Conservation (phyloP, 2,797 vertebrate genomes). For the Ctenopoma multispine region DNA sequence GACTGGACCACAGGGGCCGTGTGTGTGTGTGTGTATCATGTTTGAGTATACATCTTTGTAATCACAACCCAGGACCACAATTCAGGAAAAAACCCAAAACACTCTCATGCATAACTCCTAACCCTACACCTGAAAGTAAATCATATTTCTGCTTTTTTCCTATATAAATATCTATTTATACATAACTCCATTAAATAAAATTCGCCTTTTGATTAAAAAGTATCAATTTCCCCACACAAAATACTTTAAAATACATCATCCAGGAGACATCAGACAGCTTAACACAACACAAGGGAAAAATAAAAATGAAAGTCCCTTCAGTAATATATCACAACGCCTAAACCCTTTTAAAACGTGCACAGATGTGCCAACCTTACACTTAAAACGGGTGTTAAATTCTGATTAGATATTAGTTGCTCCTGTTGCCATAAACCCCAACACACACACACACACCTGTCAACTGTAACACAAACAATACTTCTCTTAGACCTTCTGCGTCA, state of each 20-base stretch:
- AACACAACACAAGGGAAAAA: conserved; percentile 67
- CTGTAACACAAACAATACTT: conserved; percentile 51
- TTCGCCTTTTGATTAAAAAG: conserved; percentile 65
- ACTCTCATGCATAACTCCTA: conserved; percentile 32
- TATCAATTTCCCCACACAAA: conserved; percentile 69
- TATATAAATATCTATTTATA: conserved; percentile 79
- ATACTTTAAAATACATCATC: conserved; percentile 76
- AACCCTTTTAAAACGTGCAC: conserved; percentile 60
- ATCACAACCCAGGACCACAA: conserved; percentile 66
- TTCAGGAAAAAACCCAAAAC: conserved; percentile 30
- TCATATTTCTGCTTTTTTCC: conserved; percentile 33
- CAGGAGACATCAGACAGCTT: conserved; percentile 63
- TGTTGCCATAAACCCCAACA: conserved; percentile 11
- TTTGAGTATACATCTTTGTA: conserved; percentile 41
- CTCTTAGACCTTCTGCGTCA: conserved; percentile 45
- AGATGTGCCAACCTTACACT: conserved; percentile 59
- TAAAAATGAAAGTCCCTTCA: conserved; percentile 67
- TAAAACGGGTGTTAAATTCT: conserved; percentile 60
- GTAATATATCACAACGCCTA: conserved; percentile 44
- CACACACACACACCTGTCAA: conserved; percentile 38
- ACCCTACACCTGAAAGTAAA: conserved; percentile 49
- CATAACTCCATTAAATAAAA: conserved; percentile 80
- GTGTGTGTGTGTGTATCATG: conserved; percentile 44
- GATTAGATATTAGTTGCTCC: conserved; percentile 55
- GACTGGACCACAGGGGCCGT: conserved; percentile 30